A percentile compares a stretch with the other conserved stretches of the same genome.
Conservation (phyloP, 2,797 vertebrate genomes). For the Lutjanus campechanus region DNA sequence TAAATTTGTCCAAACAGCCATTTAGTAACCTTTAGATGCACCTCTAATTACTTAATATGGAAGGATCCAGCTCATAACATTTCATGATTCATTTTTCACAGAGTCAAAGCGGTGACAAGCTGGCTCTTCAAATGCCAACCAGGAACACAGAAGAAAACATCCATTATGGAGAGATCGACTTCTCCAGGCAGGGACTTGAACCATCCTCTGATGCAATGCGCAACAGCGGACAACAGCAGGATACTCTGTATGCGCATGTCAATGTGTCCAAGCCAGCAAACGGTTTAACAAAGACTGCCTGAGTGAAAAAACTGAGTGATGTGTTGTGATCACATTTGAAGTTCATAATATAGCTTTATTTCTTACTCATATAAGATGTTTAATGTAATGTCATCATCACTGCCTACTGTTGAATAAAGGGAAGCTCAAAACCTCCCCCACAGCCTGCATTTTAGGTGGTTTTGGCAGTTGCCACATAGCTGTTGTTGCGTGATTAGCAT, state of each 20-base stretch:
- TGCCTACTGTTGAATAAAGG: not conserved
- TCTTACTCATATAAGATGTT: not conserved
- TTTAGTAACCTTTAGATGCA: not conserved
- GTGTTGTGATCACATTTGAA: not conserved
- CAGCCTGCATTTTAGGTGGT: not conserved
- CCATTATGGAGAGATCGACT: slow-evolving; percentile 65
- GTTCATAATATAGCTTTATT: not conserved
- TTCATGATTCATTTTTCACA: slow-evolving; percentile 1
- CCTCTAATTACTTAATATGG: not conserved
- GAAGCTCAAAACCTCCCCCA: not conserved
- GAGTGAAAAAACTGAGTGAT: slow-evolving; percentile 18
- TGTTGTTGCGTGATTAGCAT: not conserved
- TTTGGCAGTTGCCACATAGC: accelerated
- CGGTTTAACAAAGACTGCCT: not conserved
- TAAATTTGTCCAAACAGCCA: not conserved
- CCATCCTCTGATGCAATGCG: not conserved
- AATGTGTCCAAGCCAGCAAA: not conserved
- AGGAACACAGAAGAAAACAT: slow-evolving; percentile 10
- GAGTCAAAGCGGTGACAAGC: slow-evolving; percentile 2
- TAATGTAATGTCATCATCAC: not conserved
- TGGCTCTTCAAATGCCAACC: not conserved
- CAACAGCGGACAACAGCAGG: slow-evolving; percentile 19
- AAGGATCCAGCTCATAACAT: not conserved
- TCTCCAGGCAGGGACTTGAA: slow-evolving; percentile 7
- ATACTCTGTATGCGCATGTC: slow-evolving; percentile 43